Conservation (phyloP, 2,113 vertebrate species). For the Sterrhoptilus dennistouni region DNA sequence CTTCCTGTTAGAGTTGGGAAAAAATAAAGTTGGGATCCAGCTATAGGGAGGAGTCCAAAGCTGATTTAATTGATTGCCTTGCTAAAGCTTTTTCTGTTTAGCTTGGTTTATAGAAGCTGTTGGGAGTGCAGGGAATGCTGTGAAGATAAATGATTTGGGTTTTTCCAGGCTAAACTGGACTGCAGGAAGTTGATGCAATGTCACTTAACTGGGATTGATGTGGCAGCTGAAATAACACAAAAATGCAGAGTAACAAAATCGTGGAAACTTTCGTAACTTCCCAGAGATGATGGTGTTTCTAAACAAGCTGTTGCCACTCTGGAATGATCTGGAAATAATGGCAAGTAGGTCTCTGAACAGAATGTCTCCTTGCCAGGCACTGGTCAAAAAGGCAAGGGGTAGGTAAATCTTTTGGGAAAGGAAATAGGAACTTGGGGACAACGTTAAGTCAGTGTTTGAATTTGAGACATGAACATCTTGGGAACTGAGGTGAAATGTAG, state of each 20-base stretch:
- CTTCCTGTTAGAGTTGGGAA: background rate
- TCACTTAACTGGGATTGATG: background rate
- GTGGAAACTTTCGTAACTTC: background rate
- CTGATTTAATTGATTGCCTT: background rate
- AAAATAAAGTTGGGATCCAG: background rate
- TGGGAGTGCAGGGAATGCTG: background rate
- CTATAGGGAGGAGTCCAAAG: background rate
- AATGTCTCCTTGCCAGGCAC: background rate
- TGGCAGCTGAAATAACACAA: conserved; percentile 30
- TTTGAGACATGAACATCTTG: background rate
- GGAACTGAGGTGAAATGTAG: background rate
- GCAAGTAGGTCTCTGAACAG: background rate
- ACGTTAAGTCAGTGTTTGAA: background rate
- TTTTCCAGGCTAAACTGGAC: background rate
- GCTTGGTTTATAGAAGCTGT: background rate
- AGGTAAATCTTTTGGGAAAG: background rate
- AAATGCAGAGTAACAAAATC: background rate
- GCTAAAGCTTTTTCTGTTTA: background rate
- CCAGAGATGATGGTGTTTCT: background rate
- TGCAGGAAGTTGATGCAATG: background rate
- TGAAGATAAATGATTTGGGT: background rate
- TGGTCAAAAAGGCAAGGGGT: background rate
- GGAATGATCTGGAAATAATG: background rate
- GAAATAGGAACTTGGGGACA: background rate
- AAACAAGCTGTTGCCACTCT: background rate